Percentiles rank a stretch among this genome's conserved stretches.
Conservation (phyloP, 2,113 vertebrate genomes). For the Mus spicilegus region DNA sequence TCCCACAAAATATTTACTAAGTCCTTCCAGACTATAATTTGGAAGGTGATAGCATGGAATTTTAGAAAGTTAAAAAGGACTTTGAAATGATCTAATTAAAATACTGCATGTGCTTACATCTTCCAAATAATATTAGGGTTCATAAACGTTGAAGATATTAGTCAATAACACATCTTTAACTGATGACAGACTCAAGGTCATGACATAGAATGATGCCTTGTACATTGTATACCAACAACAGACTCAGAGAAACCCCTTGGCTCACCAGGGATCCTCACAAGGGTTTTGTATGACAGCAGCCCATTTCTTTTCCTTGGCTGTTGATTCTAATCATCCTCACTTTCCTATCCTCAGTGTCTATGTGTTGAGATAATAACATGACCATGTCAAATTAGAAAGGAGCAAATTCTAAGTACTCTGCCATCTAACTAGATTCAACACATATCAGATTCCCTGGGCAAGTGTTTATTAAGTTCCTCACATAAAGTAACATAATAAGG, state of each 20-base stretch:
- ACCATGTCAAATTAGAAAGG: not conserved
- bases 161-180: not conserved
- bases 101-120: not conserved
- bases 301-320: not conserved
- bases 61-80: not conserved
- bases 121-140: not conserved
- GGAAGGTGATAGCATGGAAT: not conserved
- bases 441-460: not conserved
- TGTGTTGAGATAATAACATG: not conserved
- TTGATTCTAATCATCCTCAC: not conserved
- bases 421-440: not conserved
- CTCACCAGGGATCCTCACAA: not conserved
- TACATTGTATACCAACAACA: not conserved
- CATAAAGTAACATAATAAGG: not conserved
- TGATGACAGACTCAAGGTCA: not conserved
- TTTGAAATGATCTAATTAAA: constrained; percentile 21
- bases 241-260: not conserved
- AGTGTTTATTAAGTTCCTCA: not conserved
- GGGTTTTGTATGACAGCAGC: not conserved
- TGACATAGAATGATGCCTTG: not conserved
- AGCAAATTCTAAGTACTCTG: not conserved
- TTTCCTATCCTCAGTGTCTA: not conserved
- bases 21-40: not conserved
- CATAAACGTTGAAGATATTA: not conserved
- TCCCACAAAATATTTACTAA: not conserved